These are phyloP conservation scores for Calliopum simillimum DNA, from an alignment of 2,888 invertebrate species.

Conservation along the genomic window DNA sequence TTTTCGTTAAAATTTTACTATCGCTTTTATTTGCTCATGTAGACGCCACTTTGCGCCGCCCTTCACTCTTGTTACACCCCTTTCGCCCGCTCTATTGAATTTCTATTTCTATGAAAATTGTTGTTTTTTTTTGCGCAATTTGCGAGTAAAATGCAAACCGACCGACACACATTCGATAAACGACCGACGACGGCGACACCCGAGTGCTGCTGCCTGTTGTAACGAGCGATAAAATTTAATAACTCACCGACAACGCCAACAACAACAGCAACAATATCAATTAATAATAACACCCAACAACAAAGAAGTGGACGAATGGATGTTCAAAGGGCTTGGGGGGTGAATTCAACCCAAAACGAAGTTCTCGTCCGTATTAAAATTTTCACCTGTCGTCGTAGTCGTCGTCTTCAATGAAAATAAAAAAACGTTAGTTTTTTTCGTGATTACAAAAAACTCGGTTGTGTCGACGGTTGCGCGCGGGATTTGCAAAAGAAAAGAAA, in stretches of 20 bases:
- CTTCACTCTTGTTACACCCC: too few species aligned
- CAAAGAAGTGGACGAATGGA: background rate
- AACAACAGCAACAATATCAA: slow-evolving; percentile 9
- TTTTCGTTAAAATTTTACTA: background rate
- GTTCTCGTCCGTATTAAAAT: background rate
- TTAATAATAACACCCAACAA: slow-evolving; percentile 3
- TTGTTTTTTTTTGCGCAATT: background rate
- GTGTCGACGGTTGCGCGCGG: slow-evolving; percentile 22
- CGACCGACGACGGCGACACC: background rate
- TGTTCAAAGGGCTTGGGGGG: background rate
- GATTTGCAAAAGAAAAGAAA: background rate
- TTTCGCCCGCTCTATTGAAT: too few species aligned
- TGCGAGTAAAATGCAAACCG: background rate
- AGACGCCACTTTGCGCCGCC: too few species aligned
- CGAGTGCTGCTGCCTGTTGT: background rate
- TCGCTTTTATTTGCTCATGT: background rate
- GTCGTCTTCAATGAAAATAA: slow-evolving; percentile 1
- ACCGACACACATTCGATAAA: slow-evolving; percentile 10
- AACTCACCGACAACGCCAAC: slow-evolving; percentile 3
- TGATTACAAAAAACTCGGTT: slow-evolving; percentile 36
- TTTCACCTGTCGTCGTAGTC: slow-evolving; percentile 21
- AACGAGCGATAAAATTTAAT: slow-evolving; percentile 20
- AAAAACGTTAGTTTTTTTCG: slow-evolving; percentile 29
- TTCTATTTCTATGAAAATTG: background rate
- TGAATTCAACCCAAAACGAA: background rate